Base-by-base conservation (phyloP, 2,888 invertebrate species). In the Gryllus longicercus region DNA sequence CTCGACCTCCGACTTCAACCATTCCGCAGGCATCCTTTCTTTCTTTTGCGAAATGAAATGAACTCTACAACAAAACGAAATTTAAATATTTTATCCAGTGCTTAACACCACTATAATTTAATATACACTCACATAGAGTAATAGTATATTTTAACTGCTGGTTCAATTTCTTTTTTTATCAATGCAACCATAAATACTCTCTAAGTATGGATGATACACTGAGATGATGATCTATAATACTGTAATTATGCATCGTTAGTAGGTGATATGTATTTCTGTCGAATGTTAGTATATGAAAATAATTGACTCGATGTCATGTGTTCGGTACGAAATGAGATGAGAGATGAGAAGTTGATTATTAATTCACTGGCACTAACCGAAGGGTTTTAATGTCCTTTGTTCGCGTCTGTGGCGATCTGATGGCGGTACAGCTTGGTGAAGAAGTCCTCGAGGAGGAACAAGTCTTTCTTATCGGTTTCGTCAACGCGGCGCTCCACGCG, bases 351-450 rank as follows among this genome's bases (percentile, higher is more conserved):
- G 63, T 63, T 63, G 63, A 63, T 63, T n/a, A n/a, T 38, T 38
- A 63, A 63, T 63, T 63, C 63, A 63, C 63, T 63, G 63, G 63
- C 63, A 63, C 63, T 63, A 63, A 14, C 63, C 63, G 16, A 63
- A 63, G 63, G n/a, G n/a, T 18, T n/a, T n/a, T 63, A 63, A 63
- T 63, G 63, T 38, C 8, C 38, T 38, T 38, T 38, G 38, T 38
- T 38, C 14, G 63, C 63, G n/a, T 63, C 63, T 63, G 63, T 63
- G 75, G 21, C 75, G 14, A 25, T 75, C n/a, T 77, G 77, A 18
- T 77, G 38, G n/a, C 49, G 77, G 50, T 77, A 77, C 3, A 77
- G 21, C 49, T 77, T 77, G n/a, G 38, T 77, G 49, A 77, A 77
- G 50, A 77, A 77, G 18, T 77, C 77, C 21, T 77, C 38, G 38